Conservation (phyloP, 1,140 invertebrate genomes). For the Colletes gigas region DNA sequence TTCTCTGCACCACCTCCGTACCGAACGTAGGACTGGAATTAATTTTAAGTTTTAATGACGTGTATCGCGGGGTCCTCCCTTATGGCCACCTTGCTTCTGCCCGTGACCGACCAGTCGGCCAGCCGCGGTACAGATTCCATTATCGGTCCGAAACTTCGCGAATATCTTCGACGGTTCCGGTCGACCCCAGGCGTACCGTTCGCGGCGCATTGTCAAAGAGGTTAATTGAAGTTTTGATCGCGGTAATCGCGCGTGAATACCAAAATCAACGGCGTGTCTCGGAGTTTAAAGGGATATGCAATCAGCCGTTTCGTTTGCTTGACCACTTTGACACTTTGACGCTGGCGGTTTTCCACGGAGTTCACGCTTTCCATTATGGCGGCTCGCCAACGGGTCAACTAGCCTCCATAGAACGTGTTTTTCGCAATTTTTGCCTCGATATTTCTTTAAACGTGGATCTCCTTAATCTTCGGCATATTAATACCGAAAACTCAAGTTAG, state of each 20-base stretch:
- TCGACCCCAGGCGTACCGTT: conserved; percentile 29
- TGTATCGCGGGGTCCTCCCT: conserved; percentile 68
- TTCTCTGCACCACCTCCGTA: conserved; percentile 25
- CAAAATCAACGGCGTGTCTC: conserved; percentile 60
- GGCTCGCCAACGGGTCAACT: too few species aligned
- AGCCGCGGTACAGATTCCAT: conserved; percentile 67
- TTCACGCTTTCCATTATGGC: neutral
- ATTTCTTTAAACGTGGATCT: too few species aligned
- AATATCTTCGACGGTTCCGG: conserved; percentile 56
- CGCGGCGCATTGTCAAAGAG: conserved; percentile 41
- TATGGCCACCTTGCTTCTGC: conserved; percentile 67
- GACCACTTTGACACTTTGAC: conserved; percentile 34
- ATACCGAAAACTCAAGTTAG: too few species aligned
- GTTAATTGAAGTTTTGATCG: conserved; percentile 53
- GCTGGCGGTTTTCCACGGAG: neutral
- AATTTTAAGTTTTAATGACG: conserved; percentile 79
- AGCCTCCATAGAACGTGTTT: too few species aligned
- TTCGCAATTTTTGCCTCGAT: too few species aligned
- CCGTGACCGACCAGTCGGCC: conserved; percentile 27
- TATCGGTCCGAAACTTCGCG: conserved; percentile 71
- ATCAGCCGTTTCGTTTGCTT: neutral
- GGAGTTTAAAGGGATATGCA: conserved; percentile 10
- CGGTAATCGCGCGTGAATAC: conserved; percentile 65
- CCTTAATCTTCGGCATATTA: too few species aligned
- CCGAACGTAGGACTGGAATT: conserved; percentile 68